Percentiles rank a stretch among this genome's conserved stretches.
phyloP scores from a whole-genome alignment of 2,888 invertebrate species.

The Dynastes hyllus region DNA sequence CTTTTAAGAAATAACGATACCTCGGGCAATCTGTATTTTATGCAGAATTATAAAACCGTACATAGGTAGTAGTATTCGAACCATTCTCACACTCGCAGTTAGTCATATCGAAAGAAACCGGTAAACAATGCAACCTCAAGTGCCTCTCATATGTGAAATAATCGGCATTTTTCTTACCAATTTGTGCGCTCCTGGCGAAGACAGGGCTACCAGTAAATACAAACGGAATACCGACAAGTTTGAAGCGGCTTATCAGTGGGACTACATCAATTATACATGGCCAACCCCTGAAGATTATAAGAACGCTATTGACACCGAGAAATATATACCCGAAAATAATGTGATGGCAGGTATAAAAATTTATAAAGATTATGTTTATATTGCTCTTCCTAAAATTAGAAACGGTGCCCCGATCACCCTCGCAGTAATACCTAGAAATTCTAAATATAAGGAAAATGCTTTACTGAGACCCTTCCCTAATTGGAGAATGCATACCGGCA shows the following conservation, averaged over 20 bases:
- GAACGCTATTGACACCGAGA: conserved; percentile 66
- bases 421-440: conserved; percentile 68
- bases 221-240: conserved; percentile 69
- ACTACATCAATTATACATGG: conserved; percentile 80
- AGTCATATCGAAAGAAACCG: conserved; percentile 16
- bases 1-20: conserved; percentile 15
- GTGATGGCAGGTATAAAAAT: conserved; percentile 80
- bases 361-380: conserved; percentile 78
- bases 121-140: conserved; percentile 45
- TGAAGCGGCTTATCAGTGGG: conserved; percentile 82
- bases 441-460: conserved; percentile 71
- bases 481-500: conserved; percentile 76
- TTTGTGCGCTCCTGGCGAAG: conserved; percentile 56
- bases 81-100: conserved; percentile 19
- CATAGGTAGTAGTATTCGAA: conserved; percentile 35
- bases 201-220: conserved; percentile 46
- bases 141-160: conserved; percentile 57
- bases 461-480: conserved; percentile 80
- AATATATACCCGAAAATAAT: conserved; percentile 75
- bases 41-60: conserved; percentile 39
- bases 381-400: conserved; percentile 80
- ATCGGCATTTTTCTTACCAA: conserved; percentile 60
- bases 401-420: conserved; percentile 82
- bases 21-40: conserved; percentile 41
- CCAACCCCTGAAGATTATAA: conserved; percentile 74